Evolutionary conservation across 2,797 vertebrate species (phyloP).

Genomic region (Zalophus californianus): DNA sequence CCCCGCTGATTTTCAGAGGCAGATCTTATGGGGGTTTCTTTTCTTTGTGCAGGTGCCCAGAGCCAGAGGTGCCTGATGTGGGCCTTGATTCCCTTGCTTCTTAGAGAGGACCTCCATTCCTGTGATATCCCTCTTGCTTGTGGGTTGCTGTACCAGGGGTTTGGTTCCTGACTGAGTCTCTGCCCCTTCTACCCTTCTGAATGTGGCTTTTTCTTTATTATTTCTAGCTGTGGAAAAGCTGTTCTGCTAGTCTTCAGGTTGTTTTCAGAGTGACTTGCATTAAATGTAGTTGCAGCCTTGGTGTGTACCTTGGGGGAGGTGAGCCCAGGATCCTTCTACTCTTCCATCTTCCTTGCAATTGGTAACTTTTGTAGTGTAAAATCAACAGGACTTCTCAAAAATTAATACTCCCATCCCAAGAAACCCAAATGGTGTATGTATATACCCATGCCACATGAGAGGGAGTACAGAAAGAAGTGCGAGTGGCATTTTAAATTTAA

Average conservation of each 20-base stretch:
- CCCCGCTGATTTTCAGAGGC: background rate
- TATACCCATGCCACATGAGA: background rate
- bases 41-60: background rate
- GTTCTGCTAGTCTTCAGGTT: background rate
- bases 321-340: background rate
- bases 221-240: background rate
- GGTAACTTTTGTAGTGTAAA: background rate
- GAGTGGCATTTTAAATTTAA: background rate
- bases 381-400: slow-evolving; percentile 21
- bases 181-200: background rate
- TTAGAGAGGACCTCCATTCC: background rate
- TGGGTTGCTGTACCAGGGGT: background rate
- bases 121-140: background rate
- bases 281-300: background rate
- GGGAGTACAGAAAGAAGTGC: background rate
- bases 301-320: background rate
- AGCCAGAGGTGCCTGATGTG: background rate
- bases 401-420: background rate
- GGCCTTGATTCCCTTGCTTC: background rate
- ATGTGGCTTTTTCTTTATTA: background rate
- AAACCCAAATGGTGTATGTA: background rate
- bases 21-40: background rate
- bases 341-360: background rate
- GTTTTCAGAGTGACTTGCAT: background rate
- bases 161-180: background rate